These are phyloP conservation scores for Diadema setosum DNA, from an alignment of 35 echinoderm and acorn worm species.

Conservation along the genomic window DNA sequence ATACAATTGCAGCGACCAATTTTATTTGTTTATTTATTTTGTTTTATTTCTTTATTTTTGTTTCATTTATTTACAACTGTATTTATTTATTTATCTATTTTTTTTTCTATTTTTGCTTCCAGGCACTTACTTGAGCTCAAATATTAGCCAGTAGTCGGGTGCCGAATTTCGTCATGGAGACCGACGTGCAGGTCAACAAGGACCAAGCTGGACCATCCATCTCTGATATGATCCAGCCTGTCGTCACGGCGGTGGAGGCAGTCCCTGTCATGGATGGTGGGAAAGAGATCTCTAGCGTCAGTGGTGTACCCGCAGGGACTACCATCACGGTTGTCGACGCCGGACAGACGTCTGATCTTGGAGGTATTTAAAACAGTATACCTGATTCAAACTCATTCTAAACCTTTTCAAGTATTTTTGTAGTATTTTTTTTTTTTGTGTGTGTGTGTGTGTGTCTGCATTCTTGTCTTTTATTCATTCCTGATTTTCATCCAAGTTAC, in stretches of 20 bases:
- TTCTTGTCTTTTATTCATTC: neutral
- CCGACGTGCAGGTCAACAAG: neutral
- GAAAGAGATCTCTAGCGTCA: neutral
- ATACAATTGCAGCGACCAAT: too few species aligned
- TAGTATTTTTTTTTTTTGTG: neutral
- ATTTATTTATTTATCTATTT: too few species aligned
- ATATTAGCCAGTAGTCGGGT: too few species aligned
- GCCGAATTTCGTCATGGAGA: neutral
- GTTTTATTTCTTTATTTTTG: too few species aligned
- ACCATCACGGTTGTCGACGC: neutral
- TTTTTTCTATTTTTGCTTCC: too few species aligned
- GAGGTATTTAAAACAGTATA: neutral
- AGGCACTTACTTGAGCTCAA: too few species aligned
- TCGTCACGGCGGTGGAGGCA: neutral
- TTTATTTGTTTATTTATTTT: too few species aligned
- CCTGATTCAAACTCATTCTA: neutral
- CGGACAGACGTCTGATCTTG: neutral
- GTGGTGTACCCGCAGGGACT: neutral
- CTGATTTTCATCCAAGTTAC: neutral
- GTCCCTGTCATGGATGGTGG: neutral
- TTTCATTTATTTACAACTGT: too few species aligned
- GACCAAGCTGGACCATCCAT: neutral
- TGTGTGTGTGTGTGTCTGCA: neutral
- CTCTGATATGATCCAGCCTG: neutral
- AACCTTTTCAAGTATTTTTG: neutral